Conservation (phyloP, 2,888 invertebrate genomes). For the Autographa pulchrina region DNA sequence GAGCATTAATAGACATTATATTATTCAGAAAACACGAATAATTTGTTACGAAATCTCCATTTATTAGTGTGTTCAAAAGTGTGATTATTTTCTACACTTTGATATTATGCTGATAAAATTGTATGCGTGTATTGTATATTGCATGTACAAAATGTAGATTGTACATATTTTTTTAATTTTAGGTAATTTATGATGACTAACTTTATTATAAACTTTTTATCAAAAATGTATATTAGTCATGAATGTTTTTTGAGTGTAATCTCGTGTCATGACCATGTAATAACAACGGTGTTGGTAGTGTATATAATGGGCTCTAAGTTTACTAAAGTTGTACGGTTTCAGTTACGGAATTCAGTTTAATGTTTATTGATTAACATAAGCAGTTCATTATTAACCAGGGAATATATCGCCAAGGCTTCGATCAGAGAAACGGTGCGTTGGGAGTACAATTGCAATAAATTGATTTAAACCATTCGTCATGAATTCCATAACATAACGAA, state of each 20-base stretch:
- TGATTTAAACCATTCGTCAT: no score
- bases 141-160: slow-evolving; percentile 78
- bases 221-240: slow-evolving; percentile 38
- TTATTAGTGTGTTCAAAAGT: slow-evolving; percentile 74
- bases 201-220: slow-evolving; percentile 55
- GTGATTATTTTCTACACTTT: slow-evolving; percentile 63
- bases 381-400: neutral
- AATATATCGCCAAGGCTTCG: neutral
- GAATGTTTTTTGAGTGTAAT: slow-evolving; percentile 28
- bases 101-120: slow-evolving; percentile 57
- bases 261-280: slow-evolving; percentile 32
- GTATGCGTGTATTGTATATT: slow-evolving; percentile 66
- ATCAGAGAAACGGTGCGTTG: neutral
- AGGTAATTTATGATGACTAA: slow-evolving; percentile 69
- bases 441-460: no score
- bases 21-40: slow-evolving; percentile 59
- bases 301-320: no score
- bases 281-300: slow-evolving; percentile 29
- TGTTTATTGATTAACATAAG: no score
- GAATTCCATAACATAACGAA: no score
- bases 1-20: slow-evolving; percentile 59
- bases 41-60: slow-evolving; percentile 73
- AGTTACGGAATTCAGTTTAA: no score
- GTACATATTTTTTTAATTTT: slow-evolving; percentile 72
- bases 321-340: no score